Evolutionary conservation across 2,888 invertebrate genomes (phyloP).

Genomic region (Drosophila emarginata): DNA sequence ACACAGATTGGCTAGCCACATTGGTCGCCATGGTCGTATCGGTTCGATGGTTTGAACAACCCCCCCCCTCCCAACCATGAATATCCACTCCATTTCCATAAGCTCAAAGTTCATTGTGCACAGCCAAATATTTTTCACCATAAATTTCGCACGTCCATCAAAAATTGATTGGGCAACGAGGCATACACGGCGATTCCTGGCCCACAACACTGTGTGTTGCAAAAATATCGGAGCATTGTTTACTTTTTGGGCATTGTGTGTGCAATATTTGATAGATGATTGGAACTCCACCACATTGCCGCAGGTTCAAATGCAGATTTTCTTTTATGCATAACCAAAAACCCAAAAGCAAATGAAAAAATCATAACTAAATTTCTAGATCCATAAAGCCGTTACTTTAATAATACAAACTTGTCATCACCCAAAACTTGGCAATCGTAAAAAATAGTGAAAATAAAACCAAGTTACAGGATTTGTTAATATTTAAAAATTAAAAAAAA

Average conservation of each 20-base stretch:
- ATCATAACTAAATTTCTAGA: neutral
- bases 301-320: constrained; percentile 2
- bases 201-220: constrained; percentile 22
- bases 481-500: too few relatives aligned
- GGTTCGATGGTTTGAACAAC: neutral
- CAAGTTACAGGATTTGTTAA: too few relatives aligned
- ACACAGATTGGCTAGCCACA: constrained; percentile 54
- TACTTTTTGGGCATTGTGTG: constrained; percentile 4
- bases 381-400: constrained; percentile 10
- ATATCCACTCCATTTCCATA: constrained; percentile 8
- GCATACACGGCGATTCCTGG: constrained; percentile 32
- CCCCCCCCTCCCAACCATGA: too few relatives aligned
- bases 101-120: constrained; percentile 69
- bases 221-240: constrained; percentile 10
- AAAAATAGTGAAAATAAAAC: too few relatives aligned
- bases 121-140: constrained; percentile 78
- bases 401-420: neutral
- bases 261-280: constrained; percentile 4
- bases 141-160: constrained; percentile 80
- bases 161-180: constrained; percentile 70
- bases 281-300: constrained; percentile 7
- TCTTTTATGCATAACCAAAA: neutral
- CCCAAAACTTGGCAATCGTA: too few relatives aligned
- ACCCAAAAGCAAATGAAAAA: neutral
- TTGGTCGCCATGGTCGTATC: constrained; percentile 35